These are phyloP conservation scores for Paramormyrops hopkinsi DNA, from an alignment of 2,797 vertebrate species.

Conservation along the genomic window DNA sequence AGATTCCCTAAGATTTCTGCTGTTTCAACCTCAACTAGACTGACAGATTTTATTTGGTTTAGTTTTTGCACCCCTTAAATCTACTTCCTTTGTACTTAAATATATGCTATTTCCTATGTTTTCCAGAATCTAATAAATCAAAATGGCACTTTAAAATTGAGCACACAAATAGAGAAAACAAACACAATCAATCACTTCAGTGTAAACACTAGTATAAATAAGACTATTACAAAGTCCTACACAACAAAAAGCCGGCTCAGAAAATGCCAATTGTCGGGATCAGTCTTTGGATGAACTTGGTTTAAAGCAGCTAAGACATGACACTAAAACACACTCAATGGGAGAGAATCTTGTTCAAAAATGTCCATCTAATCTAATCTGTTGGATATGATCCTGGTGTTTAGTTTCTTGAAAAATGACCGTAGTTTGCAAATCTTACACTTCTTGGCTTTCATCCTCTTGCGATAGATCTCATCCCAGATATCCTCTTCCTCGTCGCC, in stretches of 20 bases:
- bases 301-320: conserved; percentile 20
- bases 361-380: conserved; percentile 64
- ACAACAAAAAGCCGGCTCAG: conserved; percentile 20
- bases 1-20: neutral
- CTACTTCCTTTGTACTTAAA: neutral
- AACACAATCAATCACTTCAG: neutral
- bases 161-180: neutral
- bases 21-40: neutral
- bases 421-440: conserved; percentile 82
- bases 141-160: neutral
- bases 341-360: neutral
- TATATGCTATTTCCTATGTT: neutral
- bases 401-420: conserved; percentile 86
- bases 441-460: conserved; percentile 67
- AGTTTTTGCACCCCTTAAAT: neutral
- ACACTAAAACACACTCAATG: conserved; percentile 7
- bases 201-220: conserved; percentile 16
- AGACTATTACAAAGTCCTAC: neutral
- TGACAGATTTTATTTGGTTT: neutral
- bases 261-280: conserved; percentile 28
- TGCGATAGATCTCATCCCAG: conserved; percentile 56
- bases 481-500: conserved; percentile 74
- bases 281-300: neutral
- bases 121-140: neutral
- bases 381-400: conserved; percentile 87